Evolutionary conservation across 2,113 vertebrate genomes (phyloP), one percentile per base, ranked within the genome.

Genomic region (Symphodus melops): DNA sequence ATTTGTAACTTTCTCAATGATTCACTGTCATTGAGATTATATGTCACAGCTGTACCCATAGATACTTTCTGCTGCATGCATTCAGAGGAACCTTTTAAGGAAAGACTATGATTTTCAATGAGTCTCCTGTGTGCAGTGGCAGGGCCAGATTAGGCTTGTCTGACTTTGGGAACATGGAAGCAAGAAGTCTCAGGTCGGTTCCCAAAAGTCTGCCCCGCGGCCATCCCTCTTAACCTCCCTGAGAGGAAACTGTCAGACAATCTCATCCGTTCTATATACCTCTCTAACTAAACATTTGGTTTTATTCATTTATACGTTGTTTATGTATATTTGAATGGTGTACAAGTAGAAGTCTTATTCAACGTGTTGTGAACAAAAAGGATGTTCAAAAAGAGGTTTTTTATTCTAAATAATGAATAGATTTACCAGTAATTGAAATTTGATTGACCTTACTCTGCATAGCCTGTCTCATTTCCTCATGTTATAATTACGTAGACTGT

Each of bases 91-190:
- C 53, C 25, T 62, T 73, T 81, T 69, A 81, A 59, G 56, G 44
- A 23, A 42, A n/a, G 17, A 65, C 14, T 17, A 48, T 48, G 46
- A 48, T 28, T 77, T 74, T 75, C 19, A 48, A 23, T 11, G 2
- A 60, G 49, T 71, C 69, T 79, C 72, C 58, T 68, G 81, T 81
- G 78, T 59, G 63, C 62, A 65, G 69, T 68, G 25, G 25, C n/a
- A 62, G 46, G 25, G 63, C 23, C 59, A 83, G 81, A 84, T 68
- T 56, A 77, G 37, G 51, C 76, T 67, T 79, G 60, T 72, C 65
- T 79, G 70, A 83, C 54, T 61, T 68, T 85, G 78, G 63, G 73
- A 84, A 68, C 42, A 70, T 71, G 72, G 62, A 72, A 76, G 64
- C 61, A 41, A 3, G 0, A 39, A 71, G 71, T 66, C 72, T 69